Percentiles rank a stretch among this genome's conserved stretches.
Conservation (phyloP, 2,113 vertebrate genomes). For the Lepus europaeus region DNA sequence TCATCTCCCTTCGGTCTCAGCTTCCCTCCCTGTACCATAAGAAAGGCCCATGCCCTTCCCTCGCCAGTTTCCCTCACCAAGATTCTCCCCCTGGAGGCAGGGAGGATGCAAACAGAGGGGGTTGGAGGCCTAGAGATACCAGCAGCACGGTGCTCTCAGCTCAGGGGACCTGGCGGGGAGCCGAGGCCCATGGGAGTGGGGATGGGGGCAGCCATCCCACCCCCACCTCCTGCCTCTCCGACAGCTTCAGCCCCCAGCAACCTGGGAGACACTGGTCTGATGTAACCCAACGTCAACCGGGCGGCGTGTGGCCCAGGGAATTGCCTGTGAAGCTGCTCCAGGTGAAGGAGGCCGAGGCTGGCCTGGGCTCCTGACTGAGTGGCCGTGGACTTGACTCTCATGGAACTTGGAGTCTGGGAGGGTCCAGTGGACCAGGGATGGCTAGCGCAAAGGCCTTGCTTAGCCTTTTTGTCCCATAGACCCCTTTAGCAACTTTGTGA, state of each 20-base stretch:
- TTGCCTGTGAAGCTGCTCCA: not conserved
- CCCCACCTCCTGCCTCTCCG: not conserved
- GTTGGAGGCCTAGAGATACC: not conserved
- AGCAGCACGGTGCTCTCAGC: accelerated
- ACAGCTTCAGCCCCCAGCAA: not conserved
- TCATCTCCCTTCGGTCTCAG: not conserved
- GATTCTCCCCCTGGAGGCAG: not conserved
- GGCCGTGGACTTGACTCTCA: not conserved
- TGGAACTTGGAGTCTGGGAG: not conserved
- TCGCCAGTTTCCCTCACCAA: not conserved
- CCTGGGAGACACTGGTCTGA: not conserved
- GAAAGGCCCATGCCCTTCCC: not conserved
- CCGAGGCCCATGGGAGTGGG: accelerated
- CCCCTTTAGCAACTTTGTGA: not conserved
- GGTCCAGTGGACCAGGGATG: not conserved
- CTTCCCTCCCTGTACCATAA: not conserved
- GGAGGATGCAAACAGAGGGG: not conserved
- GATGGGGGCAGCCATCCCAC: not conserved
- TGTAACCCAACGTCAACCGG: not conserved
- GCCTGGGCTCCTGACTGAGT: not conserved
- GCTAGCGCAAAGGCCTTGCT: not conserved
- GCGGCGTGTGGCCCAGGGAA: not conserved
- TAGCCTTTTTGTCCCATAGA: not conserved
- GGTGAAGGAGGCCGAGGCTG: accelerated
- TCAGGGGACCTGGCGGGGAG: not conserved